Conservation (phyloP, 2,113 vertebrate genomes). For the Pungitius pungitius region DNA sequence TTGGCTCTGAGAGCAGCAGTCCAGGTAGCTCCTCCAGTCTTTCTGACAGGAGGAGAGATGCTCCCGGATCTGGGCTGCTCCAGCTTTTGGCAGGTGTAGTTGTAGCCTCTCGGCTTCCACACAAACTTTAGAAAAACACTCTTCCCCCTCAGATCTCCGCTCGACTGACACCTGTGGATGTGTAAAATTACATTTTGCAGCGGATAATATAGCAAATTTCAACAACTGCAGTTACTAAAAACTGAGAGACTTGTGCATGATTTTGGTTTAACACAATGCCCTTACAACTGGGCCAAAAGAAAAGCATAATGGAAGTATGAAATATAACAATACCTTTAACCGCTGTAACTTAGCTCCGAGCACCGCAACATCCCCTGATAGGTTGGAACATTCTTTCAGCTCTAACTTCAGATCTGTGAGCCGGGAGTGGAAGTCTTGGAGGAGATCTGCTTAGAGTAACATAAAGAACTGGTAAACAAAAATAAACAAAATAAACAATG, state of each 20-base stretch:
- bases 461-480: constrained; percentile 9
- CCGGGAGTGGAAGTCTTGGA: constrained; percentile 90
- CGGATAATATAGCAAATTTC: neutral
- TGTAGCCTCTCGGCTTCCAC: constrained; percentile 88
- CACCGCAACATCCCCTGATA: constrained; percentile 83
- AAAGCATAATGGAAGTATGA: neutral
- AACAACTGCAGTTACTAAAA: neutral
- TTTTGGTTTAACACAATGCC: neutral
- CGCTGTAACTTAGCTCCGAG: constrained; percentile 85
- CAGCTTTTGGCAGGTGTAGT: constrained; percentile 83
- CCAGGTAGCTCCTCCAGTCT: constrained; percentile 86
- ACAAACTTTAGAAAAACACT: constrained; percentile 81
- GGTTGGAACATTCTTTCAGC: constrained; percentile 84
- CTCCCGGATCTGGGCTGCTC: constrained; percentile 85
- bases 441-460: constrained; percentile 79
- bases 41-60: constrained; percentile 85
- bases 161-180: constrained; percentile 81
- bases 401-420: constrained; percentile 81
- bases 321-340: constrained; percentile 84
- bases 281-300: neutral
- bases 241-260: neutral
- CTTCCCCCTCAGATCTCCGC: constrained; percentile 81
- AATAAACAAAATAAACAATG: neutral
- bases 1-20: constrained; percentile 84
- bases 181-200: neutral